Evolutionary conservation across 1,140 invertebrate genomes (phyloP).

Genomic region (Drosophila rufa): DNA sequence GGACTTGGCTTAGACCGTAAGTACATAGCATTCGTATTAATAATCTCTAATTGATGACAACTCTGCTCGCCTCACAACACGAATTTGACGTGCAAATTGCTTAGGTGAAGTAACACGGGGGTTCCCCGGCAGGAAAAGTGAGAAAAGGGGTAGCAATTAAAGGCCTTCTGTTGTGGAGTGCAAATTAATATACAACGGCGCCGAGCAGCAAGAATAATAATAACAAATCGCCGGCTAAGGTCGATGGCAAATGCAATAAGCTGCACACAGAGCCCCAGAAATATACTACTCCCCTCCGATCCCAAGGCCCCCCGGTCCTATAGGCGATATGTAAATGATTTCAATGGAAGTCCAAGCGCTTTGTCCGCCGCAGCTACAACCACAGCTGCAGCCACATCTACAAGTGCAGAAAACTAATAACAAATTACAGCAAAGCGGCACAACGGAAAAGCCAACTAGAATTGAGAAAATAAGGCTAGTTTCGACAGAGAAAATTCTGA

Average conservation of each 20-base stretch:
- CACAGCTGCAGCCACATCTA: conserved; percentile 34
- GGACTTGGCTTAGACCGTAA: not conserved
- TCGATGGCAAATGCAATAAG: conserved; percentile 76
- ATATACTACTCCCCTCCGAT: not conserved
- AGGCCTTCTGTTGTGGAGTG: conserved; percentile 36
- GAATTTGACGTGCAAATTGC: conserved; percentile 69
- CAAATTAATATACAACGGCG: conserved; percentile 74
- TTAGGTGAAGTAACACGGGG: conserved; percentile 44
- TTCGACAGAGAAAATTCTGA: not conserved
- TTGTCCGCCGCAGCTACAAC: conserved; percentile 16
- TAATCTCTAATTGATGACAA: conserved; percentile 64
- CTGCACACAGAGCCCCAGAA: conserved; percentile 51
- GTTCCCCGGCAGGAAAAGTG: conserved; percentile 42
- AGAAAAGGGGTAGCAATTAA: conserved; percentile 62
- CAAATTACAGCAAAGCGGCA: conserved; percentile 72
- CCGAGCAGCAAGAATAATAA: conserved; percentile 69
- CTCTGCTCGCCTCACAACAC: conserved; percentile 39
- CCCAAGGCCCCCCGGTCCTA: conserved; percentile 8
- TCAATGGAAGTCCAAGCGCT: conserved; percentile 68
- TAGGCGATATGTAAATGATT: conserved; percentile 79
- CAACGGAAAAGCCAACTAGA: conserved; percentile 53
- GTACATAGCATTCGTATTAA: conserved; percentile 45
- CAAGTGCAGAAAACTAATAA: conserved; percentile 73
- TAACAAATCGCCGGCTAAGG: conserved; percentile 73
- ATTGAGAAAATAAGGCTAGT: conserved; percentile 3